These are phyloP conservation scores for Tetramorium parvispinum DNA, from an alignment of 1,140 invertebrate species.

Conservation along the genomic window DNA sequence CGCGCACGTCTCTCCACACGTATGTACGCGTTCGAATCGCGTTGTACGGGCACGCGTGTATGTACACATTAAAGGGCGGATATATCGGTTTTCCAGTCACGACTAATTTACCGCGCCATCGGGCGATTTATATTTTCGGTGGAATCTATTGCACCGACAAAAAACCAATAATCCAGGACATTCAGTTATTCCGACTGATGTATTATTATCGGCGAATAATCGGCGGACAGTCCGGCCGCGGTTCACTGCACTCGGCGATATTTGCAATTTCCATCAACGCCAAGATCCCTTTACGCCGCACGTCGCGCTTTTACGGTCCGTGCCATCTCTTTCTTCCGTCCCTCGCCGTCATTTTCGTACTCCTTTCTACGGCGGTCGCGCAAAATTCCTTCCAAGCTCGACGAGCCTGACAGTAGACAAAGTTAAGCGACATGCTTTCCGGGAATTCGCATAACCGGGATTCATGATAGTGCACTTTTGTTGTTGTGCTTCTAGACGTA, in stretches of 20 bases:
- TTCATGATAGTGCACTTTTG: constrained; percentile 44
- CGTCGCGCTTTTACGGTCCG: constrained; percentile 8
- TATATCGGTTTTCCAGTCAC: constrained; percentile 61
- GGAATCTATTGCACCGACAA: constrained; percentile 65
- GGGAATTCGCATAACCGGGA: constrained; percentile 30
- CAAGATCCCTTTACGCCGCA: background rate
- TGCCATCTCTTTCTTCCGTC: background rate
- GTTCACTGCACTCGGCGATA: constrained; percentile 46
- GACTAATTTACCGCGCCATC: constrained; percentile 65
- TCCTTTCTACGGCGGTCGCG: constrained; percentile 1
- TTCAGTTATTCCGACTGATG: constrained; percentile 66
- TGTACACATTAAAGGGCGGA: constrained; percentile 62
- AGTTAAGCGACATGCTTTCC: constrained; percentile 38
- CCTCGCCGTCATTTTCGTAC: constrained; percentile 2
- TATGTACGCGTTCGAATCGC: background rate
- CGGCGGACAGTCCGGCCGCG: constrained; percentile 33
- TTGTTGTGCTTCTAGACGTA: constrained; percentile 22
- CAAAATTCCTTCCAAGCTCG: constrained; percentile 48
- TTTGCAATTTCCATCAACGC: constrained; percentile 51
- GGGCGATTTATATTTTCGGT: constrained; percentile 65
- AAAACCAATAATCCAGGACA: constrained; percentile 66
- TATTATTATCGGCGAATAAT: constrained; percentile 65
- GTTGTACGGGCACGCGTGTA: constrained; percentile 53
- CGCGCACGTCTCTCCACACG: constrained; percentile 14
- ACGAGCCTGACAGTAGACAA: constrained; percentile 49